phyloP scores from a whole-genome alignment of 23 tunicate species.

The Botrylloides violaceus region DNA sequence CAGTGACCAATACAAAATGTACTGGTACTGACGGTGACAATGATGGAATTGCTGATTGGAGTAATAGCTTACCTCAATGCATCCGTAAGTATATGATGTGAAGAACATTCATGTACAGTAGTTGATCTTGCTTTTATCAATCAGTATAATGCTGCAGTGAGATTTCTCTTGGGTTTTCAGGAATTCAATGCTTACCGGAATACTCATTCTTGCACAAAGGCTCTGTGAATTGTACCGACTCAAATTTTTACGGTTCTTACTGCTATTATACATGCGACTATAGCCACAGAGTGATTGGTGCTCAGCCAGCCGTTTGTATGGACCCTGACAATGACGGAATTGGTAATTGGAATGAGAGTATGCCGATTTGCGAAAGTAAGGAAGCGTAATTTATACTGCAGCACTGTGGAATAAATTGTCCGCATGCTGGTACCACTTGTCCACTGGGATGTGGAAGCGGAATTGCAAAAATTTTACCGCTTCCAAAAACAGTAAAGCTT shows the following conservation, averaged over 20 bases:
- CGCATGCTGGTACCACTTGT: no score
- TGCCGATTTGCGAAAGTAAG: constrained; percentile 23
- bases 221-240: constrained; percentile 11
- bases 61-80: not conserved
- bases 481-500: no score
- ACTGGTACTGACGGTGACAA: constrained; percentile 5
- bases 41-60: constrained; percentile 21
- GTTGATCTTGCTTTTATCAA: not conserved
- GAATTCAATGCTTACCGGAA: constrained; percentile 21
- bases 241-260: constrained; percentile 4
- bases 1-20: not conserved
- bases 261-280: constrained; percentile 20
- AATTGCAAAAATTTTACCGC: no score
- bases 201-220: constrained; percentile 15
- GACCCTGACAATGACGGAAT: constrained; percentile 12
- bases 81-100: constrained; percentile 7
- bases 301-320: not conserved
- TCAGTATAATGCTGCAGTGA: not conserved
- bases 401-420: no score
- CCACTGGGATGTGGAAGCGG: no score
- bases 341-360: constrained; percentile 15
- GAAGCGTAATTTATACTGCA: no score
- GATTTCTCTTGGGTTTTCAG: constrained; percentile 20
- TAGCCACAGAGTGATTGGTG: not conserved
- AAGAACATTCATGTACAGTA: not conserved